Evolutionary conservation across 53 echinoderm and acorn worm genomes (phyloP), one percentile per base, ranked within the genome.

Genomic region (Temnopleurus reevesii): DNA sequence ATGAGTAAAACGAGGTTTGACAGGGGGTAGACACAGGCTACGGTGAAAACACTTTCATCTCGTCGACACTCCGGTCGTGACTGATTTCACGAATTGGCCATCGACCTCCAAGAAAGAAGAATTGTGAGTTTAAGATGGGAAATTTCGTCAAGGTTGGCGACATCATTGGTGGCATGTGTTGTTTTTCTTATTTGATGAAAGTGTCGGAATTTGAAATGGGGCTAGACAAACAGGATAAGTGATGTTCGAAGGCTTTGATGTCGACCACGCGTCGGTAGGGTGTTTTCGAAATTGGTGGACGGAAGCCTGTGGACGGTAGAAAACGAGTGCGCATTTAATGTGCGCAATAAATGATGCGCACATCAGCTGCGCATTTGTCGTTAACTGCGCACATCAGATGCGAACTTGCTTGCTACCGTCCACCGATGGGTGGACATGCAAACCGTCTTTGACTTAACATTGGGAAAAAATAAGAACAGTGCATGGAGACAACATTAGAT

Each of bases 41-140:
- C 53, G 83, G 35, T 36, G 38, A 83, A 56, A 83, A 83, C 83
- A 83, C 83, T 53, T 53, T 55, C 54, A 35, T 83, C 54, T 53
- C 33, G 8, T 36, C n/a, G 17, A 1, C 57, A 31, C 38, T 9
- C n/a, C 49, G 83, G 86, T 85, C 86, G 45, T 85, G 57, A 85
- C 58, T 85, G 86, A 85, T 85, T 60, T 59, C 36, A 60, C 45
- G 45, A 85, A 85, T 85, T 85, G 86, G 45, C 86, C 5, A 85
- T 61, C 60, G 58, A 85, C 86, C 86, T 85, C 86, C 86, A 85
- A 85, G 36, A 85, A 3, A 85, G 61, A 33, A 26, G 86, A 29
- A 83, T 34, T 55, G 83, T 34, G 55, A 55, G 83, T 55, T 83
- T 83, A 83, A 36, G 55, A 55, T n/a, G 17, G 33, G 55, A 49